Evolutionary conservation across 2,113 vertebrate species (phyloP).

Genomic region (Phyllostomus hastatus): DNA sequence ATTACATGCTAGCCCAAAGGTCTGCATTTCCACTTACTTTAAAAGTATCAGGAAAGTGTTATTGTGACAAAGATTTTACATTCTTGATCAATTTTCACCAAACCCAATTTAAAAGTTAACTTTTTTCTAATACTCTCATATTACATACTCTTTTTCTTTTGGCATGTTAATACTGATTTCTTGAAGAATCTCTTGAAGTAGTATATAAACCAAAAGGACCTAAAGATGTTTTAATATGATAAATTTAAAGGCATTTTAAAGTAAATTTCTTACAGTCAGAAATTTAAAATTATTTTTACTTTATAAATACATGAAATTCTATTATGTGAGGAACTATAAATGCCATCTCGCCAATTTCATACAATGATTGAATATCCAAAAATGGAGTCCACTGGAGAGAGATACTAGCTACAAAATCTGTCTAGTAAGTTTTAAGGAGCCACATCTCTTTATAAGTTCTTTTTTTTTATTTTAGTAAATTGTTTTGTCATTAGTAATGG

Average conservation of each 20-base stretch:
- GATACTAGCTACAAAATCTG: not conserved
- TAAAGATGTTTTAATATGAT: not conserved
- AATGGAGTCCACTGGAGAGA: not conserved
- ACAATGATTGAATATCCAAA: not conserved
- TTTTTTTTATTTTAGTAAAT: not conserved
- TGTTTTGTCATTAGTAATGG: not conserved
- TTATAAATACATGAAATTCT: not conserved
- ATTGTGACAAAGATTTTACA: not conserved
- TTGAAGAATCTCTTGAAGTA: not conserved
- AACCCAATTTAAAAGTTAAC: not conserved
- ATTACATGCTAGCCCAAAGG: slow-evolving; percentile 27
- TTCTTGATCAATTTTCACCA: not conserved
- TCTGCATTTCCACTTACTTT: not conserved
- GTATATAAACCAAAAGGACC: not conserved
- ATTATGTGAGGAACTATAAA: not conserved
- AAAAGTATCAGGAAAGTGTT: not conserved
- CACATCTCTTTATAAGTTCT: not conserved
- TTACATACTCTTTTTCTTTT: not conserved
- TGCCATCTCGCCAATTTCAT: not conserved
- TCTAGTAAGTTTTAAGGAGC: not conserved
- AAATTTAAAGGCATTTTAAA: not conserved
- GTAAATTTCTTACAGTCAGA: not conserved
- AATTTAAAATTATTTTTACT: not conserved
- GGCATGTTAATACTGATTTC: not conserved
- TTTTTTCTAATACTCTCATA: not conserved